These are phyloP conservation scores for Apamea monoglypha DNA, from an alignment of 2,888 invertebrate genomes.

Conservation along the genomic window DNA sequence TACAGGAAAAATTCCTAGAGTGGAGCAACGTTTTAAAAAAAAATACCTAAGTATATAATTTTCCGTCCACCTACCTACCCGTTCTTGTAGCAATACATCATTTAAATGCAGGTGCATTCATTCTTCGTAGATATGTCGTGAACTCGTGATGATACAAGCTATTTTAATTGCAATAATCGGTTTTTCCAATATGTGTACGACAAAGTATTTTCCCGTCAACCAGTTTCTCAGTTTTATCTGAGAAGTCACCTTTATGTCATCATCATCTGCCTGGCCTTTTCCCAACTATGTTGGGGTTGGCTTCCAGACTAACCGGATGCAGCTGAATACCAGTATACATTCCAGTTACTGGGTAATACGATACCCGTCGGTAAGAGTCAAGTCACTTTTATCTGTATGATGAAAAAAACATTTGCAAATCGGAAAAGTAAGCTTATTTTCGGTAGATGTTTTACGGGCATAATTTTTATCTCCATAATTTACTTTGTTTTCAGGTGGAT, in stretches of 20 bases:
- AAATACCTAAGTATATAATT: neutral
- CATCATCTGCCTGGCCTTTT: no score
- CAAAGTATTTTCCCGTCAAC: neutral
- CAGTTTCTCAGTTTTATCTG: neutral
- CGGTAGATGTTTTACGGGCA: neutral
- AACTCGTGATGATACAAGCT: neutral
- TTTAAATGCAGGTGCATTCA: constrained; percentile 10
- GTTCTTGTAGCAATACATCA: constrained; percentile 13
- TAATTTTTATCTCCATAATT: constrained; percentile 5
- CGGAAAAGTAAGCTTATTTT: constrained; percentile 13
- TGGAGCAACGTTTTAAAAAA: no score
- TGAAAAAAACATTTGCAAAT: constrained; percentile 13
- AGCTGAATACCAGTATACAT: no score
- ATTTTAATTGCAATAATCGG: neutral
- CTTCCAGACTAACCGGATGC: no score
- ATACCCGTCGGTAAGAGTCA: no score
- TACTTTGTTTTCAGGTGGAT: constrained; percentile 78
- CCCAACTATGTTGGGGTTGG: no score
- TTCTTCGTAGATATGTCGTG: neutral
- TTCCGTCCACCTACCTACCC: neutral
- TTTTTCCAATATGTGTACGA: neutral
- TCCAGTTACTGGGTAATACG: no score
- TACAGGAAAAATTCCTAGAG: no score
- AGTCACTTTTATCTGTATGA: constrained; percentile 7
- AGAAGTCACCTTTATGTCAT: neutral